A percentile compares a stretch with the other conserved stretches of the same genome.
Evolutionary conservation across 2,113 vertebrate genomes (phyloP).

Genomic region (Tichodroma muraria): DNA sequence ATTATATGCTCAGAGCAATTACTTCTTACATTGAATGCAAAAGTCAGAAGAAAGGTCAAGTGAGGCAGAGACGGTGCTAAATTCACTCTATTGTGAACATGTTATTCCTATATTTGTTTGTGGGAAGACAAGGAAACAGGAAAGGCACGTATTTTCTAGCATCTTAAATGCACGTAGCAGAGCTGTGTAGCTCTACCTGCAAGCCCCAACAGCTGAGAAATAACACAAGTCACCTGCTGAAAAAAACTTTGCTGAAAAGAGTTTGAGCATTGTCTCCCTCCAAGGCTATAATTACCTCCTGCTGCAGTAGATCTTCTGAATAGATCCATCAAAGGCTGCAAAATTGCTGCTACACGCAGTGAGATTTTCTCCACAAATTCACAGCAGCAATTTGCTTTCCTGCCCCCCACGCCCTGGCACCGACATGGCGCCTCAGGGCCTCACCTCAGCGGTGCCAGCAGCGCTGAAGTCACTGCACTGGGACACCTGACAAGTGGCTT

Average conservation of each 20-base stretch:
- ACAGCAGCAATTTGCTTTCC: rapidly evolving
- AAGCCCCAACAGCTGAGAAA: neutral
- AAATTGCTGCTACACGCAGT: neutral
- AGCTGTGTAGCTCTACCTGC: neutral
- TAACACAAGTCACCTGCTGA: neutral
- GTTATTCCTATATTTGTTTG: neutral
- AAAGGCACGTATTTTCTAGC: neutral
- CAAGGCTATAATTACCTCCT: neutral
- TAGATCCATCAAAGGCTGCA: neutral
- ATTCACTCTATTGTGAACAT: neutral
- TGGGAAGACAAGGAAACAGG: neutral
- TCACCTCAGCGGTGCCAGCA: neutral
- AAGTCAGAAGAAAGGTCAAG: neutral
- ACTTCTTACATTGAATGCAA: neutral
- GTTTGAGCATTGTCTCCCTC: neutral
- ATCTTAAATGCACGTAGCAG: neutral
- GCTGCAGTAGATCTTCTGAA: neutral
- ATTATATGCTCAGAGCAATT: neutral
- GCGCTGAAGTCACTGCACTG: rapidly evolving
- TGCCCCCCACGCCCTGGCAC: rapidly evolving
- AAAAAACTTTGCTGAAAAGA: neutral
- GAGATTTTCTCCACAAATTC: neutral
- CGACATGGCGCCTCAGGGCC: neutral
- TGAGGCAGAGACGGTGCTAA: neutral
- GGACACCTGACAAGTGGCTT: rapidly evolving